Percentiles rank a stretch among this genome's conserved stretches.
Conservation (phyloP, 2,797 vertebrate species). For the Chelon labrosus region DNA sequence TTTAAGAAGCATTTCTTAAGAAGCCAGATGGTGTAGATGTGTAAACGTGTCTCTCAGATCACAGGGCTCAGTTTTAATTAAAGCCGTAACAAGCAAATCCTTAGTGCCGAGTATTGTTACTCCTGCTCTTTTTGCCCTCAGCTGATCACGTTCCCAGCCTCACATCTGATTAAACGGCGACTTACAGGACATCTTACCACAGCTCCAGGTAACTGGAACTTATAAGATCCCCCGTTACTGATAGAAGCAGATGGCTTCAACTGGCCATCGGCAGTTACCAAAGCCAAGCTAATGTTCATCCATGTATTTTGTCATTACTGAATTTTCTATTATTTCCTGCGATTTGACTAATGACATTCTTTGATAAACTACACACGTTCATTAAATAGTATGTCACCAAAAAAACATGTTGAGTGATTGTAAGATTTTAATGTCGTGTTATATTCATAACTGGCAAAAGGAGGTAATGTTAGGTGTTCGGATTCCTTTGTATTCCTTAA, state of each 20-base stretch:
- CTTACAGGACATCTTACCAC: not conserved
- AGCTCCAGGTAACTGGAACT: not conserved
- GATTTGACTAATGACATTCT: not conserved
- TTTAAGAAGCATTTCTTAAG: conserved; percentile 7
- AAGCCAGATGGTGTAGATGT: conserved; percentile 28
- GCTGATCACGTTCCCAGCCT: not conserved
- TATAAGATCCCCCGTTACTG: not conserved
- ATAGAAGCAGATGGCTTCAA: conserved; percentile 4
- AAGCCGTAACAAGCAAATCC: conserved; percentile 21
- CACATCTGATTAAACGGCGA: conserved; percentile 1
- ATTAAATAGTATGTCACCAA: not conserved
- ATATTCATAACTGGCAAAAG: not conserved
- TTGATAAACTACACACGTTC: not conserved
- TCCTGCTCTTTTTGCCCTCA: conserved; percentile 1
- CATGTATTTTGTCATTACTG: not conserved
- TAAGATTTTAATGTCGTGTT: not conserved
- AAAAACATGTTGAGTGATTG: not conserved
- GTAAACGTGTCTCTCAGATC: conserved; percentile 4
- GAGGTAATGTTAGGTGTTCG: not conserved
- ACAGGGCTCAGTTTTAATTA: conserved; percentile 37
- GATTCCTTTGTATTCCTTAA: not conserved
- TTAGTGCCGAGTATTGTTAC: conserved; percentile 7
- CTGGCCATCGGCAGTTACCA: conserved; percentile 16
- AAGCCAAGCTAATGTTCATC: conserved; percentile 2
- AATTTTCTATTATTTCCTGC: not conserved